Evolutionary conservation across 2,888 invertebrate species (phyloP), one percentile per base, ranked within the genome.

Genomic region (Drosophila tanythrix): DNA sequence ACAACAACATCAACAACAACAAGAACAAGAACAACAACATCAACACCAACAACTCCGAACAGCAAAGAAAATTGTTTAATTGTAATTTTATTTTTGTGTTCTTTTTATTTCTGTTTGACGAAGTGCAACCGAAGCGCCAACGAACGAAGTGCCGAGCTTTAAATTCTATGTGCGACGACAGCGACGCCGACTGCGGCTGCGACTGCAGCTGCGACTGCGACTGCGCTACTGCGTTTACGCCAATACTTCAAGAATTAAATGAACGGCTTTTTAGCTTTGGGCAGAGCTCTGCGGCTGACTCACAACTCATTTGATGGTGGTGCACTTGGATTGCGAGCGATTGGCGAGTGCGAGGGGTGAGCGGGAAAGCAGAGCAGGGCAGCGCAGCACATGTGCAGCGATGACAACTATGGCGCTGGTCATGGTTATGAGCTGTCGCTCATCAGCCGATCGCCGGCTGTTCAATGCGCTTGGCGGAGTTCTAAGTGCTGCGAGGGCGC

Each of bases 391-490:
- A 25, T 46, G 25, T 74, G 70, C 69, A 38, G 25, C 36, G 60
- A 52, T 50, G 46, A 61, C 72, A 78, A 71, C 36, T 61, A 64
- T 73, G 81, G 55, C 57, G 64, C 71, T 75, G 88, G 71, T 78
- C 89, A 89, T 83, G 82, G 72, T 70, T 83, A 56, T 71, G n/a
- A 69, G 66, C 67, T 80, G 83, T 85, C 69, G 71, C 87, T 76
- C 80, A 88, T 83, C 88, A 82, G 58, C 59, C 70, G 60, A 31
- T 51, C 52, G 60, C 15, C 74, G 52, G 53, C 65, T 69, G 77
- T 36, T 59, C 36, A 27, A 27, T 38, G 53, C 46, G 55, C 31
- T 21, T 43, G 29, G 15, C 25, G 33, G 55, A 15, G 52, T 46
- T 53, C 35, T 13, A 3, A 15, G 52, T 25, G 46, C 25, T 25